Conservation (phyloP, 2,797 vertebrate genomes). For the Octomys mimax region DNA sequence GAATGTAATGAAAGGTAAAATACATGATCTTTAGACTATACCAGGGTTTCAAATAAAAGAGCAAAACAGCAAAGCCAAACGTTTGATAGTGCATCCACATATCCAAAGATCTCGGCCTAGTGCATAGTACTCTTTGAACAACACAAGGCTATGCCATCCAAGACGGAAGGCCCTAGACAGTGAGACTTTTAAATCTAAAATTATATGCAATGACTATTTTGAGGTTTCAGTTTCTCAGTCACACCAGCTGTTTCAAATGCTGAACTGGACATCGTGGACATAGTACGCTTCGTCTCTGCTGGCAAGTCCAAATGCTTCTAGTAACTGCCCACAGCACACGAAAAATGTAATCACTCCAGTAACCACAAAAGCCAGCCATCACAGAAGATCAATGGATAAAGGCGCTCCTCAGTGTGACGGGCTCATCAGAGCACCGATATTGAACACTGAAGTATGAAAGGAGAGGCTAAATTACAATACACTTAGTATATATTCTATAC, state of each 20-base stretch:
- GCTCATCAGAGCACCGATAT: slow-evolving; percentile 19
- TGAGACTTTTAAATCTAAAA: neutral
- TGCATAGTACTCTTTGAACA: neutral
- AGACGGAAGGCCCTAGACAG: neutral
- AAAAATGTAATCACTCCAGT: neutral
- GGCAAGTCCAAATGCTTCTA: neutral
- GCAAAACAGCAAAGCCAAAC: neutral
- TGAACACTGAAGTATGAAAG: neutral
- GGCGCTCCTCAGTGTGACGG: neutral
- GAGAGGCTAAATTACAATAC: neutral
- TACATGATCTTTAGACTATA: neutral
- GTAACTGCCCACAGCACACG: neutral
- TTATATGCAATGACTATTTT: neutral
- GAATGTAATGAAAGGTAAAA: slow-evolving; percentile 17
- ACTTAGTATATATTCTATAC: neutral
- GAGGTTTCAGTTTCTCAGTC: slow-evolving; percentile 24
- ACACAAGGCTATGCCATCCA: neutral
- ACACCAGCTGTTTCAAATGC: slow-evolving; percentile 18
- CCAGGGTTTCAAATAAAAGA: neutral
- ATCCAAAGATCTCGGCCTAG: neutral
- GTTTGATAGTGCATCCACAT: neutral
- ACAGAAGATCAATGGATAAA: neutral
- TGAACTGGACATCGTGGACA: neutral
- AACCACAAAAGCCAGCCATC: neutral
- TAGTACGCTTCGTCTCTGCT: neutral